Percentiles rank a stretch among this genome's conserved stretches.
phyloP scores from a whole-genome alignment of 2,888 invertebrate species.

The Stomorhina lunata region DNA sequence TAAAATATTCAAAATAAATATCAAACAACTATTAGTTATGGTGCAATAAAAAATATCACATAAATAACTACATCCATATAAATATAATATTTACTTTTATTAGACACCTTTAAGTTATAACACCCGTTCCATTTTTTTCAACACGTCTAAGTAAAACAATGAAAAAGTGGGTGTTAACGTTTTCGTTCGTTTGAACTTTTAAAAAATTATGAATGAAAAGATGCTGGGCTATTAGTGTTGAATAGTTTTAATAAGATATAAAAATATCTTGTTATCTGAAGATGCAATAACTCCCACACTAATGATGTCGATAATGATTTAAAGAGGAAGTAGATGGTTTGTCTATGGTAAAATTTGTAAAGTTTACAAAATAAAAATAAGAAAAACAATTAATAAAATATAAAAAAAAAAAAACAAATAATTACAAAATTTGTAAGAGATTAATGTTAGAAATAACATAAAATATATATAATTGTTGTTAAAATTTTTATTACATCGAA shows the following conservation, averaged over 20 bases:
- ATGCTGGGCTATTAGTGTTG: background rate
- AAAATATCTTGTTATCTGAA: slow-evolving; percentile 5
- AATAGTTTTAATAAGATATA: background rate
- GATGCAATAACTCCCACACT: slow-evolving; percentile 45
- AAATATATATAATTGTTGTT: no score
- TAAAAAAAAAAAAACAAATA: background rate
- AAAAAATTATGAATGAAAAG: background rate
- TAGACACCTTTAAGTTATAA: background rate
- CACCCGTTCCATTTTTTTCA: background rate
- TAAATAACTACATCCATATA: no score
- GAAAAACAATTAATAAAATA: background rate
- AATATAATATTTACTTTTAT: background rate
- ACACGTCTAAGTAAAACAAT: background rate
- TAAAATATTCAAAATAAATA: background rate
- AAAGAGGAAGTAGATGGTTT: slow-evolving; percentile 42
- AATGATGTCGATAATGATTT: slow-evolving; percentile 17
- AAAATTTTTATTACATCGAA: background rate
- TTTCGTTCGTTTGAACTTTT: background rate
- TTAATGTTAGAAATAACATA: background rate
- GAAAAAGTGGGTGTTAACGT: slow-evolving; percentile 19
- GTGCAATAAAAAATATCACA: background rate
- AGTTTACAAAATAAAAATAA: background rate
- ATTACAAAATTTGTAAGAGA: background rate
- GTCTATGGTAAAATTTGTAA: background rate
- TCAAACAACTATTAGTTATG: background rate